These are phyloP conservation scores for Gandaritis pyraliata DNA, from an alignment of 2,888 invertebrate species.

Conservation along the genomic window DNA sequence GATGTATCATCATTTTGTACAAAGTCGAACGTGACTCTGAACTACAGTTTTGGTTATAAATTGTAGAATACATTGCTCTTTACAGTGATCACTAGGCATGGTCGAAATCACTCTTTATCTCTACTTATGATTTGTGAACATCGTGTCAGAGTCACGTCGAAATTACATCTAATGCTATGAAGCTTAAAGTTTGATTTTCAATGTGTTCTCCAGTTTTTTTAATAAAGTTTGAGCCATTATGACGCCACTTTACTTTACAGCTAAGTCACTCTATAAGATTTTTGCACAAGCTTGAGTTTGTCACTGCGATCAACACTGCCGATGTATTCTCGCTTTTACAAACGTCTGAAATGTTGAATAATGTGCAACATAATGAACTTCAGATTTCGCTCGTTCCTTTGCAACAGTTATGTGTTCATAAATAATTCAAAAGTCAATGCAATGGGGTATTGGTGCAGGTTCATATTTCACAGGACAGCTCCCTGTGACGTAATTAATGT, in stretches of 20 bases:
- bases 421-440: conserved; percentile 71
- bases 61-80: too few species aligned
- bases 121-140: too few species aligned
- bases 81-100: neutral
- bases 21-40: conserved; percentile 19
- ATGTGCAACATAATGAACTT: conserved; percentile 8
- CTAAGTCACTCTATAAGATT: too few species aligned
- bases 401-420: conserved; percentile 50
- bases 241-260: too few species aligned
- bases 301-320: too few species aligned
- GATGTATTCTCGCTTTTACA: too few species aligned
- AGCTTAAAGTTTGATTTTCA: too few species aligned
- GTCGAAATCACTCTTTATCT: neutral
- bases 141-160: too few species aligned
- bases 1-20: conserved; percentile 31
- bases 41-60: conserved; percentile 10
- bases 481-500: conserved; percentile 67
- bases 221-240: too few species aligned
- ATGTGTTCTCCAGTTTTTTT: too few species aligned
- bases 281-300: too few species aligned
- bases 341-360: neutral
- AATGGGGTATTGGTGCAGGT: conserved; percentile 68
- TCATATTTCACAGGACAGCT: conserved; percentile 72
- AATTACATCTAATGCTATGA: too few species aligned
- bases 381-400: conserved; percentile 17